Evolutionary conservation across 2,888 invertebrate species (phyloP), one percentile per base, ranked within the genome.

Genomic region (Drosophila atripex): DNA sequence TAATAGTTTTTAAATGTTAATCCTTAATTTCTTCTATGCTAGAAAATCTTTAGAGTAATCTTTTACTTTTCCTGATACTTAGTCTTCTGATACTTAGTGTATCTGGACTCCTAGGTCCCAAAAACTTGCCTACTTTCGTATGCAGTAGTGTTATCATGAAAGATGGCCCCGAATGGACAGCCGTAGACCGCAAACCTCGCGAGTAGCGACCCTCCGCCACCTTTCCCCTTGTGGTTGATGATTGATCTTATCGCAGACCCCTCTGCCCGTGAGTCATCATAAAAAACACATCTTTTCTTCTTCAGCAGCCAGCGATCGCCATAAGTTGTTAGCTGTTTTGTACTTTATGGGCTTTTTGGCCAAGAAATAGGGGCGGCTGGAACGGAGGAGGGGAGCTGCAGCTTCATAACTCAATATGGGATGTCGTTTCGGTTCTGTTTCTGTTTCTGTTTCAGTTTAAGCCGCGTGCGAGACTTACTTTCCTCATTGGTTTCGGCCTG

Each of bases 41-140:
- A 18, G 18, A 18, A 18, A n/a, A 7, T 35, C 0, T 35, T 35
- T 35, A 0, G 7, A n/a, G 1, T 7, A 1, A 35, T 4, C 12
- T 11, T 30, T 16, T 11, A 1, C 11, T 30, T 3, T 14, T 25
- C 25, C 1, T 25, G 5, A 7, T 25, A 1, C 45, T 28, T 21
- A 23, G 4, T 5, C 4, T 23, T 4, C 12, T 8, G 46, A 12
- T n/a, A 46, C 68, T 45, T 11, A 64, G 68, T 64, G 64, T 54
- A 3, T 5, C 14, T 11, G 45, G n/a, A n/a, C n/a, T n/a, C n/a
- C n/a, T n/a, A n/a, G 43, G 7, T 25, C 21, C 70, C 70, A n/a
- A 51, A 82, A 84, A 80, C 82, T 80, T 80, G 86, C 76, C 80
- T 82, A 80, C 88, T 80, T 80, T 87, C 86, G 82, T 82, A 88